Evolutionary conservation across 2,113 vertebrate species (phyloP).

Genomic region (Raja brachyura): DNA sequence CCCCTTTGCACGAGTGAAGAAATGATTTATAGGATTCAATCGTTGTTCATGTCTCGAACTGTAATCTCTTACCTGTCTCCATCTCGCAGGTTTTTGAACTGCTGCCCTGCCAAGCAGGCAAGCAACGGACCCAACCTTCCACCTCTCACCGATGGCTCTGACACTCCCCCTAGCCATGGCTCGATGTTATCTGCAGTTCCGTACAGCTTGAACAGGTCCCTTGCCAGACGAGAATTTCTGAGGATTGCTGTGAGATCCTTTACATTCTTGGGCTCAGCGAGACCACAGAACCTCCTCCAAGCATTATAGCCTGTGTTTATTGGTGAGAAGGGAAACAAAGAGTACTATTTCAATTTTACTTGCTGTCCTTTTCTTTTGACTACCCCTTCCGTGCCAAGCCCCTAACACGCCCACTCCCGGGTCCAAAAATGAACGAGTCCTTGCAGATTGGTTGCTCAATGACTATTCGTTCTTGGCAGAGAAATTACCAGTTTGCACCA

Average conservation of each 20-base stretch:
- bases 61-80: slow-evolving; percentile 24
- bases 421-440: neutral
- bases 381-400: neutral
- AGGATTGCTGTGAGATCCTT: slow-evolving; percentile 50
- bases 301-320: slow-evolving; percentile 58
- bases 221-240: slow-evolving; percentile 51
- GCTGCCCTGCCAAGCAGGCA: neutral
- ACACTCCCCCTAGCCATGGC: slow-evolving; percentile 61
- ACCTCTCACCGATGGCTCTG: slow-evolving; percentile 56
- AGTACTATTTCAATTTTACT: neutral
- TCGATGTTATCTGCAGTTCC: slow-evolving; percentile 60
- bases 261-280: slow-evolving; percentile 53
- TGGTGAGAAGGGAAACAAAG: neutral
- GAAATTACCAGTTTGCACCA: neutral
- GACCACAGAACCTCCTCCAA: slow-evolving; percentile 57
- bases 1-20: neutral
- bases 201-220: slow-evolving; percentile 52
- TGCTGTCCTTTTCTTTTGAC: neutral
- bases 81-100: slow-evolving; percentile 30
- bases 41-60: neutral
- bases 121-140: slow-evolving; percentile 15
- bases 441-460: neutral
- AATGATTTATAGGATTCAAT: neutral
- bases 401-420: neutral
- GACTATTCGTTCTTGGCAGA: neutral